These are phyloP conservation scores for Oreochromis tanganicae DNA, from an alignment of 2,113 vertebrate species.

Conservation along the genomic window DNA sequence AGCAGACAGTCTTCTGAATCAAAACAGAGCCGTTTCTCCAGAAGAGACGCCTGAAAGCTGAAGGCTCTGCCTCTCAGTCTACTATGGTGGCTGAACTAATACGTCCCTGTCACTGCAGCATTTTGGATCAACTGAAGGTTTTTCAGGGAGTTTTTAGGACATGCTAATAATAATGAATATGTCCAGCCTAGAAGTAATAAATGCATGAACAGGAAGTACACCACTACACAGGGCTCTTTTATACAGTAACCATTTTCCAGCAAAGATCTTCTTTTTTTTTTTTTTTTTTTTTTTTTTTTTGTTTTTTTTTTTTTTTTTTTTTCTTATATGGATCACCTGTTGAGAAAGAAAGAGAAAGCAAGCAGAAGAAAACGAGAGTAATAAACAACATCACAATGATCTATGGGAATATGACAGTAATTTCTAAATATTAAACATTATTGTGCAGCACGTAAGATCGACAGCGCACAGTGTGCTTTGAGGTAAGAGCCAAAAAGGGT, in stretches of 20 bases:
- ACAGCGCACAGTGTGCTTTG: too few species aligned
- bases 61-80: neutral
- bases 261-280: too few species aligned
- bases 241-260: neutral
- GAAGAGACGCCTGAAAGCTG: neutral
- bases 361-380: too few species aligned
- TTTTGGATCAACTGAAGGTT: neutral
- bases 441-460: too few species aligned
- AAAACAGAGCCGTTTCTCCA: neutral
- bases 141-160: neutral
- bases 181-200: neutral
- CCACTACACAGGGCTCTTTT: neutral
- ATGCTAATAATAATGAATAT: neutral
- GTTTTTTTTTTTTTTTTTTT: too few species aligned
- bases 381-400: too few species aligned
- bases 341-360: too few species aligned
- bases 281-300: too few species aligned
- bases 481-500: too few species aligned
- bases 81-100: neutral
- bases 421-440: too few species aligned
- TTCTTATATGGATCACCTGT: too few species aligned
- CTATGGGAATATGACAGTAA: too few species aligned
- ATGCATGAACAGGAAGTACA: neutral
- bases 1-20: neutral
- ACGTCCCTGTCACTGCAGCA: fast-evolving